Evolutionary conservation across 1,140 invertebrate species (phyloP).

Genomic region (Scaptomyza pallida): DNA sequence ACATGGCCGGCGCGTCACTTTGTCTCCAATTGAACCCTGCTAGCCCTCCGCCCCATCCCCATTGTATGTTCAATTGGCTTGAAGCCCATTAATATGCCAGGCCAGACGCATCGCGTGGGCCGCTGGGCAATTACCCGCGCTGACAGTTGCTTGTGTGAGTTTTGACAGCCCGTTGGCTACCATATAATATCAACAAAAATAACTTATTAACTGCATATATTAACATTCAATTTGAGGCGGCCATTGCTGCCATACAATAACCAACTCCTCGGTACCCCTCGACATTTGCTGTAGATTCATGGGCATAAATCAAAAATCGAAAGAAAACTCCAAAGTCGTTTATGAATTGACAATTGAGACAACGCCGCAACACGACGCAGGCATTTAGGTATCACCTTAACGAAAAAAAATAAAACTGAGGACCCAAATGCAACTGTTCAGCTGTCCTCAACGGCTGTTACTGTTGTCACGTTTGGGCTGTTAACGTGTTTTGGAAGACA

Average conservation of each 20-base stretch:
- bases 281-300: conserved; percentile 68
- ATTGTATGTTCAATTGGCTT: not conserved
- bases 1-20: conserved; percentile 62
- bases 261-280: conserved; percentile 6
- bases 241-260: conserved; percentile 56
- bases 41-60: not conserved
- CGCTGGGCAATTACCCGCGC: conserved; percentile 66
- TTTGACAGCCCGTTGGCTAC: conserved; percentile 83
- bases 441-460: conserved; percentile 35
- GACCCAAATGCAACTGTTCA: conserved; percentile 19
- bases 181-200: conserved; percentile 76
- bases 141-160: conserved; percentile 79
- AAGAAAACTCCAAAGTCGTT: conserved; percentile 61
- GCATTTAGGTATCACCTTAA: conserved; percentile 40
- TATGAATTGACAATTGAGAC: conserved; percentile 79
- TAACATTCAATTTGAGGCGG: conserved; percentile 83
- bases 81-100: conserved; percentile 77
- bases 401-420: conserved; percentile 10
- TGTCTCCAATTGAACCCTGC: conserved; percentile 32
- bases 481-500: conserved; percentile 72
- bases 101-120: conserved; percentile 73
- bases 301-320: conserved; percentile 82
- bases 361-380: conserved; percentile 48
- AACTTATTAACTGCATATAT: conserved; percentile 83
- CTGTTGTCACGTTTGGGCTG: conserved; percentile 77